phyloP scores from a whole-genome alignment of 2,113 vertebrate species.

The Solea solea region DNA sequence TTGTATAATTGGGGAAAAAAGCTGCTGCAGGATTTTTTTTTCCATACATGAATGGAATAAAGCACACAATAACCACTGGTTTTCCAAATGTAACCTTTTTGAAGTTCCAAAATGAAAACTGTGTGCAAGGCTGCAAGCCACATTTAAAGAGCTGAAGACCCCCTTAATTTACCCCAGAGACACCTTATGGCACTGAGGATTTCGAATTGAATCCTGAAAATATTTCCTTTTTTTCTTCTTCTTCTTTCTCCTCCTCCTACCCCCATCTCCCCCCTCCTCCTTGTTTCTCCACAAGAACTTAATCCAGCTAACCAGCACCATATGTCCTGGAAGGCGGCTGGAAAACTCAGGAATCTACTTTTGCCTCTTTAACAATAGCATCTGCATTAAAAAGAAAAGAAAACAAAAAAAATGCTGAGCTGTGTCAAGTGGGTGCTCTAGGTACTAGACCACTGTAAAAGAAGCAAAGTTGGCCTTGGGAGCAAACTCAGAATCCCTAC shows the following conservation, averaged over 20 bases:
- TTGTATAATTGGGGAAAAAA: conserved; percentile 26
- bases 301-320: conserved; percentile 79
- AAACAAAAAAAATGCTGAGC: conserved; percentile 37
- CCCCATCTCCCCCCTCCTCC: conserved; percentile 32
- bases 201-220: conserved; percentile 70
- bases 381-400: conserved; percentile 57
- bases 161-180: conserved; percentile 69
- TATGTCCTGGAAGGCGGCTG: conserved; percentile 76
- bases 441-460: conserved; percentile 27
- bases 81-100: conserved; percentile 59
- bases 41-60: conserved; percentile 29
- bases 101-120: conserved; percentile 58
- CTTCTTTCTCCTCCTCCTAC: conserved; percentile 18
- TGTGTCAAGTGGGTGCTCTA: conserved; percentile 60
- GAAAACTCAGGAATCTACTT: conserved; percentile 75
- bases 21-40: conserved; percentile 20
- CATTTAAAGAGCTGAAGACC: conserved; percentile 58
- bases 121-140: conserved; percentile 60
- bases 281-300: conserved; percentile 66
- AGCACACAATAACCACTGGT: conserved; percentile 35
- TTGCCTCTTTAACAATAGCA: conserved; percentile 75
- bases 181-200: conserved; percentile 70
- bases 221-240: conserved; percentile 55
- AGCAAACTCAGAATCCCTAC: conserved; percentile 20
- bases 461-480: conserved; percentile 23